phyloP scores from a whole-genome alignment of 2,888 invertebrate species.

The Oligia strigilis region DNA sequence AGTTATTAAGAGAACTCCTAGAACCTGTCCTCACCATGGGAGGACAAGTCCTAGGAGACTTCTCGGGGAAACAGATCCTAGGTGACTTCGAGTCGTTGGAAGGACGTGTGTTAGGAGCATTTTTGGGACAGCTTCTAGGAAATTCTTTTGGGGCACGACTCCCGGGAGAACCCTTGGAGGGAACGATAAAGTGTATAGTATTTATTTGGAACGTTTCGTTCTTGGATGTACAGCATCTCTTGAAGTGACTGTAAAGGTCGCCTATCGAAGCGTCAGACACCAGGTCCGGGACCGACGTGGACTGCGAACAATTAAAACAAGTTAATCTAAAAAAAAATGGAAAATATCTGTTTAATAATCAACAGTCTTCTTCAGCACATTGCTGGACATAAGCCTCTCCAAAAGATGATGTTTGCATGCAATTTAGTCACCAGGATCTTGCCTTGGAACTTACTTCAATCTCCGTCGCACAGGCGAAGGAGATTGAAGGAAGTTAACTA shows the following conservation, averaged over 20 bases:
- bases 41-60: background rate
- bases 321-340: background rate
- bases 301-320: slow-evolving; percentile 35
- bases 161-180: background rate
- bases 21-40: slow-evolving; percentile 5
- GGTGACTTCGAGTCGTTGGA: slow-evolving; percentile 4
- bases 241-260: slow-evolving; percentile 30
- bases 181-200: background rate
- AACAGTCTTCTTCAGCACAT: background rate
- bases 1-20: slow-evolving; percentile 31
- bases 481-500: too few relatives aligned
- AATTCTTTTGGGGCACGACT: background rate
- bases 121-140: background rate
- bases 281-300: slow-evolving; percentile 52
- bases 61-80: background rate
- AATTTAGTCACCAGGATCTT: background rate
- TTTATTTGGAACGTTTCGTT: slow-evolving; percentile 18
- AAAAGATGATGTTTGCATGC: background rate
- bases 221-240: slow-evolving; percentile 25
- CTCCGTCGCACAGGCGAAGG: too few relatives aligned
- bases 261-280: slow-evolving; percentile 58
- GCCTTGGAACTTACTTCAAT: background rate
- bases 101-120: background rate
- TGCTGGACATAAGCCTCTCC: background rate
- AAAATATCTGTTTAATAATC: background rate